A percentile compares a stretch with the other conserved stretches of the same genome.
Conservation (phyloP, 2,797 vertebrate genomes). For the Typhlichthys subterraneus region DNA sequence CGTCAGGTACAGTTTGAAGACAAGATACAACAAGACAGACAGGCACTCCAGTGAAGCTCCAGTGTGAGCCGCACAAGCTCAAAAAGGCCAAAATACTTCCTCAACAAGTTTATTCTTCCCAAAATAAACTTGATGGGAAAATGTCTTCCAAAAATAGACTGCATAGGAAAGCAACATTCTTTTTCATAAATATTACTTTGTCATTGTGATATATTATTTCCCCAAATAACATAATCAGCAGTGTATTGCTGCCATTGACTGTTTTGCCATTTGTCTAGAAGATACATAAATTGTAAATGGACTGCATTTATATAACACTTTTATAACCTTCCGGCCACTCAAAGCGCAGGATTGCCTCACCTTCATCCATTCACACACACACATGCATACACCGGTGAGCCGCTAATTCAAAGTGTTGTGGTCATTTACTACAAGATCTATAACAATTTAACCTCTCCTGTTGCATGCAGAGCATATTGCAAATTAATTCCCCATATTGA, state of each 20-base stretch:
- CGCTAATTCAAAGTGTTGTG: too few species aligned
- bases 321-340: too few species aligned
- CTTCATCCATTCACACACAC: too few species aligned
- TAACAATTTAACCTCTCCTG: too few species aligned
- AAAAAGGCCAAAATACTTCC: slow-evolving; percentile 45
- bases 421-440: too few species aligned
- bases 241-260: slow-evolving; percentile 15
- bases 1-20: slow-evolving; percentile 39
- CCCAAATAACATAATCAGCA: slow-evolving; percentile 14
- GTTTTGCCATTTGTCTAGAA: not conserved
- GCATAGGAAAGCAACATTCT: slow-evolving; percentile 34
- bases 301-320: too few species aligned
- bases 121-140: slow-evolving; percentile 41
- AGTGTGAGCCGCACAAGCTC: slow-evolving; percentile 22
- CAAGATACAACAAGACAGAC: slow-evolving; percentile 68
- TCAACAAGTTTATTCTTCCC: slow-evolving; percentile 34
- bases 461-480: too few species aligned
- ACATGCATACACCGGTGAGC: too few species aligned
- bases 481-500: too few species aligned
- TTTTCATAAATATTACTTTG: slow-evolving; percentile 16
- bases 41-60: slow-evolving; percentile 35
- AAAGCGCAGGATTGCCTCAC: too few species aligned
- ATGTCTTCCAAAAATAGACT: slow-evolving; percentile 34
- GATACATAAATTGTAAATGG: too few species aligned
- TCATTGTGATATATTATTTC: slow-evolving; percentile 31